Percentiles rank a stretch among this genome's conserved stretches.
Evolutionary conservation across 2,888 invertebrate species (phyloP).

Genomic region (Eupithecia pulchellata): DNA sequence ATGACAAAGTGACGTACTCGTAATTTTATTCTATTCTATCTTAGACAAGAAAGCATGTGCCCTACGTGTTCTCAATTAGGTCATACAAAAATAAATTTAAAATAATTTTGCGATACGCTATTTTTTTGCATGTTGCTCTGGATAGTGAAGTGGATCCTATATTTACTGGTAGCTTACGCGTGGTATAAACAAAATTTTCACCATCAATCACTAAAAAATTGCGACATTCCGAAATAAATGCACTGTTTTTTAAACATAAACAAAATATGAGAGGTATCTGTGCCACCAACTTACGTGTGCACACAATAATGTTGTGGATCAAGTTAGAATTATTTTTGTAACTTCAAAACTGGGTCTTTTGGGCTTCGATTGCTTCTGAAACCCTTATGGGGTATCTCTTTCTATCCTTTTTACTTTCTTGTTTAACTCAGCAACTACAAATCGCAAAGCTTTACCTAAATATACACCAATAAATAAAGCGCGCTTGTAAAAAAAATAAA

Average conservation of each 20-base stretch:
- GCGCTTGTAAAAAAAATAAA: too few species aligned
- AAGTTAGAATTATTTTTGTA: neutral
- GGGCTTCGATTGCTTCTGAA: too few species aligned
- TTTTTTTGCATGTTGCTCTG: neutral
- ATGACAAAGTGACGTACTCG: too few species aligned
- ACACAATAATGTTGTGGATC: too few species aligned
- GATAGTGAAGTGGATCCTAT: neutral
- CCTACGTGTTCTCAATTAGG: too few species aligned
- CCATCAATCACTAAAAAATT: slow-evolving; percentile 10
- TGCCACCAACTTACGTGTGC: neutral
- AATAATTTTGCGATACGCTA: neutral
- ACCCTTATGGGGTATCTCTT: too few species aligned
- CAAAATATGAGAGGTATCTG: slow-evolving; percentile 11
- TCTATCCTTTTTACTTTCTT: too few species aligned
- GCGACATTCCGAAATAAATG: neutral
- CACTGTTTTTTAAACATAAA: slow-evolving; percentile 8
- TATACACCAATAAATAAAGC: too few species aligned
- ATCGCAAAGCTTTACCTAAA: too few species aligned
- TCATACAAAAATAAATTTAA: neutral
- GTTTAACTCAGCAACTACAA: too few species aligned
- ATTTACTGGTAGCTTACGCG: neutral
- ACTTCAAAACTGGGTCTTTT: neutral
- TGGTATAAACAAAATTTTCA: neutral
- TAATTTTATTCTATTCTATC: too few species aligned
- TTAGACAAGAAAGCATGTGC: too few species aligned